These are phyloP conservation scores for Cyprinodon variegatus DNA, from an alignment of 2,113 vertebrate genomes.

Conservation along the genomic window DNA sequence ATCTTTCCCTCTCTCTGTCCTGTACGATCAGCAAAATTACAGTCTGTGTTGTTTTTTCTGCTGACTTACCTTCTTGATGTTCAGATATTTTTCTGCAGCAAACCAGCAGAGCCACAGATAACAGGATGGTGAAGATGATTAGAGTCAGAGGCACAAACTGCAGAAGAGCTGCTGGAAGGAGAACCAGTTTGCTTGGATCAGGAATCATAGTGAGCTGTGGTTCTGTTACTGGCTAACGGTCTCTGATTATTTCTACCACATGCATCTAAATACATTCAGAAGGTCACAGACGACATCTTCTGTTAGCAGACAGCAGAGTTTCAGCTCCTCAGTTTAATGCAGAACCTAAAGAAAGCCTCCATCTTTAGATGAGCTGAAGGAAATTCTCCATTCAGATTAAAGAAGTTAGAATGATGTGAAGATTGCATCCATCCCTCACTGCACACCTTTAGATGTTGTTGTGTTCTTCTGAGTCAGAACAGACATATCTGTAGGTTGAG, in stretches of 20 bases:
- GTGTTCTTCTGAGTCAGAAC: background rate
- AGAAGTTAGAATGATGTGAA: background rate
- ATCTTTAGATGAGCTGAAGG: background rate
- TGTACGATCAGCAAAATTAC: background rate
- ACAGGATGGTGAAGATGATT: background rate
- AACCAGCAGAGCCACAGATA: background rate
- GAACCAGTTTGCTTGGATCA: background rate
- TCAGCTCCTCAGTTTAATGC: background rate
- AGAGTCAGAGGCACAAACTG: slow-evolving; percentile 8
- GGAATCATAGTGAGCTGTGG: background rate
- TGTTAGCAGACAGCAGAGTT: background rate
- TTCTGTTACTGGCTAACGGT: background rate
- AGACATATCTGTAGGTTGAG: background rate
- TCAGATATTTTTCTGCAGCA: slow-evolving; percentile 9
- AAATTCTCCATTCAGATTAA: background rate
- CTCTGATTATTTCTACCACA: background rate
- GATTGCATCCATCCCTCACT: background rate
- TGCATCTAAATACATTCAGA: background rate
- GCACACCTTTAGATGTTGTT: background rate
- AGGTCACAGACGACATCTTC: background rate
- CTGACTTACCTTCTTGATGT: background rate
- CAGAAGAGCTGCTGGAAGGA: background rate
- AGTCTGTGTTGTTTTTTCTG: background rate
- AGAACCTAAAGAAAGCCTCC: background rate
- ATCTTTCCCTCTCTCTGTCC: background rate